Evolutionary conservation across 1,140 invertebrate species (phyloP), one percentile per base, ranked within the genome.

Genomic region (Scaptomyza graminum): DNA sequence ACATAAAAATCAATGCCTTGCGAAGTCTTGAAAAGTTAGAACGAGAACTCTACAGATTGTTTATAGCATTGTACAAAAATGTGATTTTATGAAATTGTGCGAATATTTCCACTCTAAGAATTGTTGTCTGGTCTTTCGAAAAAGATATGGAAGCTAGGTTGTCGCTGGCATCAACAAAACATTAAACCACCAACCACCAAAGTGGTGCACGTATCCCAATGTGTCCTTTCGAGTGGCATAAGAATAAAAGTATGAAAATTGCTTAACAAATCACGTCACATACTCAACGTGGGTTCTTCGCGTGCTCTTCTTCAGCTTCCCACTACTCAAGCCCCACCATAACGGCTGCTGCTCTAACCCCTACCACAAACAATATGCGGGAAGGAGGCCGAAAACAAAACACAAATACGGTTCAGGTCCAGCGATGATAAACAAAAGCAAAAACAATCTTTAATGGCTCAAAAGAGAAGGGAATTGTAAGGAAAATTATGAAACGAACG

Each of bases 191-290:
- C 18, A 18, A 18, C 18, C 18, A 22, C 18, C 18, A 22, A 31
- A 31, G 37, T 41, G 37, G 2, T 5, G 44, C 46, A 41, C 37
- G 47, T 13, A 64, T 4, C 39, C 12, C 28, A 44, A 31, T 13
- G 66, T 41, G 18, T 16, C 6, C 59, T 43, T 31, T 44, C 34
- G 16, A 59, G 64, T 61, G n/a, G 50, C 50, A 55, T 39, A 67
- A 52, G 44, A 31, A 7, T 5, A 43, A 43, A 41, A 15, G 39
- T 28, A 31, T 11, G 54, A 56, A 68, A 74, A 64, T 62, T 68
- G 59, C 74, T 81, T 68, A 74, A 75, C 79, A 83, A 83, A 83
- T 83, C 79, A 82, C 66, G 66, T 70, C 62, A 67, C 77, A 75
- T 41, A 1, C 66, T 70, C 54, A 55, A 67, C 34, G 56, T 55